Evolutionary conservation across 1,140 invertebrate species (phyloP).

Genomic region (Aphelinus atriplicis): DNA sequence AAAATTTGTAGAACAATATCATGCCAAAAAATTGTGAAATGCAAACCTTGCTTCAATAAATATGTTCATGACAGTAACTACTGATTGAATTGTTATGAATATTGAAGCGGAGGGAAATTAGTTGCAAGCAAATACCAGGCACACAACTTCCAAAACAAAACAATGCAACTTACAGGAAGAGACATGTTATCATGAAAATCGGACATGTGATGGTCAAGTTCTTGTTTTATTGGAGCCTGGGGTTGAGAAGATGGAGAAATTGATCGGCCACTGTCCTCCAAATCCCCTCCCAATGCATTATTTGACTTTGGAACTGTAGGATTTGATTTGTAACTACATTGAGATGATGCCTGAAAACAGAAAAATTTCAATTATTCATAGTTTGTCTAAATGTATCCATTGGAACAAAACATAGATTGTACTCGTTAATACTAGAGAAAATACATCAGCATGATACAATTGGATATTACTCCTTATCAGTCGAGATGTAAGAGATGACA

Average conservation of each 20-base stretch:
- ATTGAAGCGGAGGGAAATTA: too few species aligned
- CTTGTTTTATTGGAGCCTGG: slow-evolving; percentile 73
- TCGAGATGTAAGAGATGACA: slow-evolving; percentile 18
- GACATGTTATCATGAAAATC: slow-evolving; percentile 66
- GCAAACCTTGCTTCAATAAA: too few species aligned
- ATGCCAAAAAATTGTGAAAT: too few species aligned
- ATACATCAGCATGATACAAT: too few species aligned
- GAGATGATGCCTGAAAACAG: slow-evolving; percentile 67
- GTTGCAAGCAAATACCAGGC: neutral
- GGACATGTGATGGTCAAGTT: slow-evolving; percentile 66
- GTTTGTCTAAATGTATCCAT: too few species aligned
- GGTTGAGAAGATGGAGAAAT: slow-evolving; percentile 68
- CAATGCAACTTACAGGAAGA: slow-evolving; percentile 59
- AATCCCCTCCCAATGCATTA: slow-evolving; percentile 70
- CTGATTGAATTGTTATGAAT: too few species aligned
- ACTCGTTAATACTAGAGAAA: too few species aligned
- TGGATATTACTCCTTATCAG: slow-evolving; percentile 28
- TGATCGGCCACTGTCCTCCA: slow-evolving; percentile 68
- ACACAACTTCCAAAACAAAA: slow-evolving; percentile 39
- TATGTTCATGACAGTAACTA: too few species aligned
- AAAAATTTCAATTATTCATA: slow-evolving; percentile 9
- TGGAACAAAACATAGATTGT: too few species aligned
- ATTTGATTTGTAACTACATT: slow-evolving; percentile 73
- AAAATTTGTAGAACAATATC: too few species aligned
- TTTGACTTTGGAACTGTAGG: slow-evolving; percentile 72